These are phyloP conservation scores for Pseudomyrmex concolor DNA, from an alignment of 1,140 invertebrate species.

Conservation along the genomic window DNA sequence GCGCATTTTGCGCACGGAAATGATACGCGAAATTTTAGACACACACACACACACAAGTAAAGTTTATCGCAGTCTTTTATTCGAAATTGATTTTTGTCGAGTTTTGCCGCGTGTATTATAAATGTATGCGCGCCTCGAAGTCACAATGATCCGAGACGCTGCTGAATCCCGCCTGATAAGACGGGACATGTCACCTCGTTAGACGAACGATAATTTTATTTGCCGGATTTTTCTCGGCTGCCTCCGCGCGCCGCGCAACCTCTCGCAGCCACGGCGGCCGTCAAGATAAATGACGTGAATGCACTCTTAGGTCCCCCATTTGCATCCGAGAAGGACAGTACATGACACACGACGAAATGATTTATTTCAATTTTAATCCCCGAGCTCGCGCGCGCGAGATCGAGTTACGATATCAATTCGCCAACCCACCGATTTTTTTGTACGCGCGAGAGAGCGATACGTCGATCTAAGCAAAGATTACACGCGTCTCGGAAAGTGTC, in stretches of 20 bases:
- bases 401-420: conserved; percentile 58
- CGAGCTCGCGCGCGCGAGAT: conserved; percentile 9
- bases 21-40: no score
- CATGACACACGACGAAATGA: conserved; percentile 52
- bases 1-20: background rate
- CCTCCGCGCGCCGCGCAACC: conserved; percentile 52
- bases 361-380: conserved; percentile 69
- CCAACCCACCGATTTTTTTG: background rate
- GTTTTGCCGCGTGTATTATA: conserved; percentile 6
- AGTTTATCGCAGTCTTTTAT: conserved; percentile 16
- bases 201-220: conserved; percentile 71
- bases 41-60: no score
- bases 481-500: no score
- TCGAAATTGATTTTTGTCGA: conserved; percentile 37
- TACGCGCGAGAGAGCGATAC: no score
- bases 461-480: no score
- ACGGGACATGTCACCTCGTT: conserved; percentile 69
- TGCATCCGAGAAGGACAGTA: conserved; percentile 62
- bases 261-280: conserved; percentile 28
- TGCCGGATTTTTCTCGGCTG: conserved; percentile 28
- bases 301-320: conserved; percentile 66
- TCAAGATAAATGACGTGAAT: conserved; percentile 70
- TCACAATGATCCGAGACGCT: conserved; percentile 46
- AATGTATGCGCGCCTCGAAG: conserved; percentile 21
- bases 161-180: conserved; percentile 68